Conservation (phyloP, 2,113 vertebrate genomes). For the Elaphurus davidianus region DNA sequence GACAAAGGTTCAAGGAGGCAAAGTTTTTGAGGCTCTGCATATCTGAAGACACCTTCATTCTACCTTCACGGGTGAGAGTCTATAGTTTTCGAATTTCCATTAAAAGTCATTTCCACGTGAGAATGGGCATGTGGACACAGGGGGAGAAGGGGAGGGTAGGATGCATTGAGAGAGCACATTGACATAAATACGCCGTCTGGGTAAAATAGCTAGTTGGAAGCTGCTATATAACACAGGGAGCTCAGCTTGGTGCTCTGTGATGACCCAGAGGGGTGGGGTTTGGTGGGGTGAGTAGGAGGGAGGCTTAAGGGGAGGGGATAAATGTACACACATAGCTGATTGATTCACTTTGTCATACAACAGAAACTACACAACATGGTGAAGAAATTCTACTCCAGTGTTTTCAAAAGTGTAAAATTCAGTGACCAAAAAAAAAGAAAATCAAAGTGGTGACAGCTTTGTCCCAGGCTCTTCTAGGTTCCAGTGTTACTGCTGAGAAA, state of each 20-base stretch:
- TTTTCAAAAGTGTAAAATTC: not conserved
- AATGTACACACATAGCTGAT: not conserved
- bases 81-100: not conserved
- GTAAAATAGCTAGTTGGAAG: not conserved
- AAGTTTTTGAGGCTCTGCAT: not conserved
- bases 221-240: not conserved
- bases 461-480: not conserved
- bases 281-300: not conserved
- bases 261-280: not conserved
- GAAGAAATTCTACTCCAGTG: not conserved
- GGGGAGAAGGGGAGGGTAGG: not conserved
- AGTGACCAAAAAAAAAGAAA: not conserved
- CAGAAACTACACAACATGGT: not conserved
- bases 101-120: not conserved
- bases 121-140: not conserved
- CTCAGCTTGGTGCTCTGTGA: not conserved
- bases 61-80: not conserved
- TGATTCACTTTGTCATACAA: not conserved
- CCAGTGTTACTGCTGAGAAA: not conserved
- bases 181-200: fast-evolving
- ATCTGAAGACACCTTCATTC: not conserved
- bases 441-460: not conserved
- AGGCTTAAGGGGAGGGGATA: not conserved
- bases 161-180: not conserved
- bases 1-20: not conserved